Percentiles rank a stretch among this genome's conserved stretches.
phyloP scores from a whole-genome alignment of 1,140 invertebrate genomes.

The Chionoecetes opilio region DNA sequence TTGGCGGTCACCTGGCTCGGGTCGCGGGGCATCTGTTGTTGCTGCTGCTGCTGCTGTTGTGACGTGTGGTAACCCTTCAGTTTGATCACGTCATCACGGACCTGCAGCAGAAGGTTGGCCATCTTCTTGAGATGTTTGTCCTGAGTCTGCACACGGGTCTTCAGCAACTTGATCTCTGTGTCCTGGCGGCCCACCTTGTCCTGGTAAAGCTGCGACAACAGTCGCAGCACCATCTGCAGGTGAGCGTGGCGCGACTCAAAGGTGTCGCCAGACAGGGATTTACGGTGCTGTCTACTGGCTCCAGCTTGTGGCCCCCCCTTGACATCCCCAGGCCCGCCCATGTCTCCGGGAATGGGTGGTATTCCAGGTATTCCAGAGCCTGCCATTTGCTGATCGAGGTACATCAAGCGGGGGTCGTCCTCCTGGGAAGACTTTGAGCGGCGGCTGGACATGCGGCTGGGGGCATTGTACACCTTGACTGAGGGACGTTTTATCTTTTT shows the following conservation, averaged over 20 bases:
- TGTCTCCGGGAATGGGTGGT: not conserved
- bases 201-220: conserved; percentile 77
- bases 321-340: not conserved
- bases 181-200: conserved; percentile 79
- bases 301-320: not conserved
- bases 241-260: conserved; percentile 72
- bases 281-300: not conserved
- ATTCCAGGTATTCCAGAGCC: not conserved
- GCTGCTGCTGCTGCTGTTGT: not conserved
- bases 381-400: conserved; percentile 14
- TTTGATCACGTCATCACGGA: conserved; percentile 63
- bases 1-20: conserved; percentile 22
- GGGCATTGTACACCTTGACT: conserved; percentile 76
- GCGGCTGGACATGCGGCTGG: conserved; percentile 58
- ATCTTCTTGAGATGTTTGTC: conserved; percentile 79
- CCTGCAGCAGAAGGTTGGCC: conserved; percentile 73
- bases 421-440: conserved; percentile 50
- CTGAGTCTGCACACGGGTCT: conserved; percentile 73
- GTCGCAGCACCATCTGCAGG: conserved; percentile 78
- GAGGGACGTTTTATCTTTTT: conserved; percentile 78
- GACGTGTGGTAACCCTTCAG: conserved; percentile 6
- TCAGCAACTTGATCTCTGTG: conserved; percentile 73
- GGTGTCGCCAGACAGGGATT: conserved; percentile 44
- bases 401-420: conserved; percentile 58
- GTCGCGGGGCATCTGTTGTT: not conserved